Evolutionary conservation across 2,888 invertebrate species (phyloP), one percentile per base, ranked within the genome.

Genomic region (Eupithecia exiguata): DNA sequence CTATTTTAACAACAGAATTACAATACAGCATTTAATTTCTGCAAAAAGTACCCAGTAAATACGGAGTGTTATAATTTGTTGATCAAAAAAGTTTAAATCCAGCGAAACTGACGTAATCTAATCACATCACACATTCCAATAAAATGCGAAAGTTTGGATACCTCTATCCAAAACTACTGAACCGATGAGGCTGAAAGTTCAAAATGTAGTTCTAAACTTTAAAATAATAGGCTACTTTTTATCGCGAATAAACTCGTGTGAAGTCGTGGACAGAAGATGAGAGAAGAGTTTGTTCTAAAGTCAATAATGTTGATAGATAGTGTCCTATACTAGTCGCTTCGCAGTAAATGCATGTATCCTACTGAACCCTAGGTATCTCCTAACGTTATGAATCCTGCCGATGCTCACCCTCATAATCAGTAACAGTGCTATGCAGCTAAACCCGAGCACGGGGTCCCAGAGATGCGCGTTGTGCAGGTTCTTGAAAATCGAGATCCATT

Each of bases 381-480:
- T 53, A 53, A 53, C 49, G 49, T 53, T 0, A 53, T 12, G 21
- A 21, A 58, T 58, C 25, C 58, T 14, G 25, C 5, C 25, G 7
- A 21, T 5, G 79, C 95, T 95, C 88, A 97, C 97, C 94, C 97
- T 95, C 94, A 98, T 95, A n/a, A 96, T 90, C 5, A 98, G 94
- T 40, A 98, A 92, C 10, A 97, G 91, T 1, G 96, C 94, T 81
- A 98, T 97, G 88, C 98, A 98, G 46, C 91, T 88, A 74, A 96
- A 88, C 10, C 98, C 98, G 70, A 98, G 95, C 61, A 96, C 91
- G 0, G 97, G 95, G 87, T 98, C 98, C 95, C 97, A 96, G 0
- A 95, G 90, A 63, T 95, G 93, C 0, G 97, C 96, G 74, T 95
- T 88, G 78, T 95, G 94, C 74, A 98, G 95, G 85, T 97, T 96